A percentile compares a stretch with the other conserved stretches of the same genome.
These are phyloP conservation scores for Schrankia costaestrigalis DNA, from an alignment of 2,888 invertebrate species.

Conservation along the genomic window DNA sequence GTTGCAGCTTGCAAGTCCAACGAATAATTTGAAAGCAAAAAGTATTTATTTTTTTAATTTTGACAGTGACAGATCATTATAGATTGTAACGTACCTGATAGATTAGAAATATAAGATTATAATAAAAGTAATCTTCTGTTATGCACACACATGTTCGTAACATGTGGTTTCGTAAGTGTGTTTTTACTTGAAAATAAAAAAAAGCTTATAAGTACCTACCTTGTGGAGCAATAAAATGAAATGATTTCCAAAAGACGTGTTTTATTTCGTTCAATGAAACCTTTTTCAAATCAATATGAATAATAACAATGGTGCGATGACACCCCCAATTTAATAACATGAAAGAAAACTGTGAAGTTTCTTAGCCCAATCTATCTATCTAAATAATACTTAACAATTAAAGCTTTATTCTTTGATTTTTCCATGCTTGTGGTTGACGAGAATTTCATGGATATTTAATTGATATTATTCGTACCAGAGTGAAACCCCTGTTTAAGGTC, in stretches of 20 bases:
- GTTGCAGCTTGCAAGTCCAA: conserved; percentile 36
- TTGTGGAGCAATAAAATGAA: conserved; percentile 70
- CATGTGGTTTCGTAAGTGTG: conserved; percentile 52
- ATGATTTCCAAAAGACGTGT: conserved; percentile 56
- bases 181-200: conserved; percentile 52
- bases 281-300: too few species aligned
- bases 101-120: conserved; percentile 51
- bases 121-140: conserved; percentile 49
- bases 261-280: conserved; percentile 42
- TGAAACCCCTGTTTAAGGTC: too few species aligned
- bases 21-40: conserved; percentile 36
- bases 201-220: conserved; percentile 64
- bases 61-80: conserved; percentile 42
- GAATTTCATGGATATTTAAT: too few species aligned
- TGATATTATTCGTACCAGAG: too few species aligned
- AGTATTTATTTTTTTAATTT: conserved; percentile 18
- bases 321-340: too few species aligned
- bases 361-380: too few species aligned
- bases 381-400: too few species aligned
- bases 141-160: conserved; percentile 61
- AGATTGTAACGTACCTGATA: conserved; percentile 68
- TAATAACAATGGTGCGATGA: too few species aligned
- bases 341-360: too few species aligned
- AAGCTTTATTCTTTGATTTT: too few species aligned
- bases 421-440: too few species aligned